Conservation (phyloP, 2,113 vertebrate species). For the Grantiella picta region DNA sequence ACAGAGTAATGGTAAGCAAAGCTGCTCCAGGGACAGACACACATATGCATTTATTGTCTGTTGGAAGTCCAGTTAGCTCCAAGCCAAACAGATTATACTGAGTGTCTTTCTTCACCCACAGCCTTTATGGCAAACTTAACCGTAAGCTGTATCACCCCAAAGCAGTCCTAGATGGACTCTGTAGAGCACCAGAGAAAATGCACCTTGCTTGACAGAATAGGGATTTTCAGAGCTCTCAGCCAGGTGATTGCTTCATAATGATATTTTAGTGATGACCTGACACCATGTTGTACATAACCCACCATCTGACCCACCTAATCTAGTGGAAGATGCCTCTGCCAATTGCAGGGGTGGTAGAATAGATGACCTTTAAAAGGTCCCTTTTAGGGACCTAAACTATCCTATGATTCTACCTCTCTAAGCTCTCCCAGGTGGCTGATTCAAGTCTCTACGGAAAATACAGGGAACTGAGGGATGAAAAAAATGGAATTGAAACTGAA, state of each 20-base stretch:
- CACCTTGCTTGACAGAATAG: background rate
- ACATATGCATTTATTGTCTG: background rate
- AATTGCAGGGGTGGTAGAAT: background rate
- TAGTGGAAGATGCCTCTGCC: background rate
- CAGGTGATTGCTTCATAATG: background rate
- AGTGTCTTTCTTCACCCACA: background rate
- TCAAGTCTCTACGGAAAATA: background rate
- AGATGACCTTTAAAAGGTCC: background rate
- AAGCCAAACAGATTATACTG: background rate
- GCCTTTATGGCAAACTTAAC: fast-evolving
- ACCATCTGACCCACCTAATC: background rate
- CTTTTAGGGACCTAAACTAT: background rate
- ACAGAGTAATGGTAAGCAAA: background rate
- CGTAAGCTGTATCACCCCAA: background rate
- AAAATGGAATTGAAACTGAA: background rate
- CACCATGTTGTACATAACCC: background rate
- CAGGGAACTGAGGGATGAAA: background rate
- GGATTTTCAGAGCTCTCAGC: background rate
- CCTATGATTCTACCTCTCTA: background rate
- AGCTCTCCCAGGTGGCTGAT: background rate
- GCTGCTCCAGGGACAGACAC: background rate
- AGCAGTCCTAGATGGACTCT: background rate
- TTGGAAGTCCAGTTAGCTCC: background rate
- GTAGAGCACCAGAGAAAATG: background rate
- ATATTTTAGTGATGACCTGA: background rate